These are phyloP conservation scores for Aspidiotus destructor DNA, from an alignment of 2,888 invertebrate genomes.

Conservation along the genomic window DNA sequence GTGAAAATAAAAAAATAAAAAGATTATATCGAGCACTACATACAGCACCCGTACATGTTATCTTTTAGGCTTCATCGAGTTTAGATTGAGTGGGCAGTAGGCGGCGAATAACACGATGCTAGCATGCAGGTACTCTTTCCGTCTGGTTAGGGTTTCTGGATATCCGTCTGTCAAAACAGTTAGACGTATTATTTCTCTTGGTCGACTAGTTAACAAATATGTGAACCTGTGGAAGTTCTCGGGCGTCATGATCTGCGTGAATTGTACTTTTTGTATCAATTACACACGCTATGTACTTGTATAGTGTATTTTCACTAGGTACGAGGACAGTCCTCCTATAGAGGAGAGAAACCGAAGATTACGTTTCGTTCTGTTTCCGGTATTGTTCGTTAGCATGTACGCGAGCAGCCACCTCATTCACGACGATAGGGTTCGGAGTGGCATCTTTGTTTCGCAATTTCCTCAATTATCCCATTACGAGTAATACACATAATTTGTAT, in stretches of 20 bases:
- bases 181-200: neutral
- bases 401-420: neutral
- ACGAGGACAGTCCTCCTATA: too few species aligned
- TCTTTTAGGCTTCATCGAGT: slow-evolving; percentile 30
- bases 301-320: neutral
- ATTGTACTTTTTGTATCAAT: neutral
- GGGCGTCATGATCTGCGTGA: neutral
- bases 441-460: slow-evolving; percentile 4
- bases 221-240: slow-evolving; percentile 16
- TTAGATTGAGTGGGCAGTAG: slow-evolving; percentile 26
- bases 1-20: slow-evolving; percentile 22
- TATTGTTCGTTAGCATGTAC: neutral
- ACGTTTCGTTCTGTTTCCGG: neutral
- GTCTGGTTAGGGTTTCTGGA: slow-evolving; percentile 28
- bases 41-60: slow-evolving; percentile 31
- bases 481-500: neutral
- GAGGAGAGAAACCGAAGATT: neutral
- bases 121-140: slow-evolving; percentile 30
- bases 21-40: slow-evolving; percentile 17
- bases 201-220: neutral
- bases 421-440: neutral
- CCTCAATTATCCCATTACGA: neutral
- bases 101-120: neutral
- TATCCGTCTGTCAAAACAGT: slow-evolving; percentile 10
- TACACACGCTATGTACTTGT: neutral